Evolutionary conservation across 2,797 vertebrate species (phyloP), one percentile per base, ranked within the genome.

Genomic region (Peromyscus aztecus): DNA sequence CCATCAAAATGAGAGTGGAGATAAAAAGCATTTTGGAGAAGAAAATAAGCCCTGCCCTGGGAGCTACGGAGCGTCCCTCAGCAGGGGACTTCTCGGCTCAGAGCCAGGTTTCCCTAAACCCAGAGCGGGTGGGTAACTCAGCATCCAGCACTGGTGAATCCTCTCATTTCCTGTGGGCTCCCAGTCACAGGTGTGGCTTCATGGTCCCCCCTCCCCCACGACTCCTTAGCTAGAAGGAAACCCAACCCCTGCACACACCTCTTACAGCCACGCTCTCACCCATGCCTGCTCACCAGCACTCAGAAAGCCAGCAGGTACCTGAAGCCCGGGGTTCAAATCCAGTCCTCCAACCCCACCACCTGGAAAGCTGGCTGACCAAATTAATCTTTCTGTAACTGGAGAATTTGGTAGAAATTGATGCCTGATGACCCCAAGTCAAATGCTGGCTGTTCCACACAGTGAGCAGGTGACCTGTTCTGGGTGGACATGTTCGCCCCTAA

Each of bases 401-500:
- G 40, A n/a, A 63, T 40, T 63, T 75, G 34, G 17, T 40, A 57
- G 67, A n/a, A 37, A 57, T 6, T 31, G 52, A 0, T 0, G 8
- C 46, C 65, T 40, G 0, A 0, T 0, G 9, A 46, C 57, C 88
- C 29, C n/a, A 40, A n/a, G 46, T 61, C 71, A 19, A 73, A 24
- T 29, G 19, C 46, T 23, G 59, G 6, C 61, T 13, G 29, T 40
- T 10, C 7, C 21, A 31, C 0, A 4, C 2, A 7, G n/a, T 24
- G 17, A 82, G n/a, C 24, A 12, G 27, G 34, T 6, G 9, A 46
- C 34, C 43, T 49, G 67, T 5, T 11, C 71, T 11, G 52, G 46
- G 84, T 0, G 0, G 0, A 34, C 4, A 0, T 8, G 9, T 23
- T 52, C 17, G 11, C 75, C 7, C 8, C 46, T 46, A 4, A 0